Conservation (phyloP, 2,888 invertebrate genomes). For the Cryptus viduatorius region DNA sequence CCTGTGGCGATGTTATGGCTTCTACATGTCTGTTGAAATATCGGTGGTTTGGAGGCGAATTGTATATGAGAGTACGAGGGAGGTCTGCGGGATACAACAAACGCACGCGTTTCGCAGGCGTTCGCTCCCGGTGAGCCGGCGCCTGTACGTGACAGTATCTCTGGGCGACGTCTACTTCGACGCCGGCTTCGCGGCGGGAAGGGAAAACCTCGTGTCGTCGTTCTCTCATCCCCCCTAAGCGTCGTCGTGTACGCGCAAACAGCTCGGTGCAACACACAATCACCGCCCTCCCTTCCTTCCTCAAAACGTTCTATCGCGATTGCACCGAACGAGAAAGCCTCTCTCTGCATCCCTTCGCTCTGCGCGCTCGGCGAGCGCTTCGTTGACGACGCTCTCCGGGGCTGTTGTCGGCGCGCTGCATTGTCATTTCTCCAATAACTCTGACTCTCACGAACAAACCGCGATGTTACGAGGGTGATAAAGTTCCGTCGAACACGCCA, state of each 20-base stretch:
- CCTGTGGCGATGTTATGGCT: conserved; percentile 13
- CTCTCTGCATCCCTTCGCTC: conserved; percentile 36
- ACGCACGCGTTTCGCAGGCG: conserved; percentile 54
- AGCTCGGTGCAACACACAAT: conserved; percentile 44
- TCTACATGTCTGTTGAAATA: conserved; percentile 50
- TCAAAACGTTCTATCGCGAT: conserved; percentile 39
- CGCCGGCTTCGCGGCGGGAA: conserved; percentile 67
- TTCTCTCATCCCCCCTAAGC: conserved; percentile 41
- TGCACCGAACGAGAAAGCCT: conserved; percentile 21
- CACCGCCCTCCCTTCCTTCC: neutral
- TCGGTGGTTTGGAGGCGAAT: conserved; percentile 37
- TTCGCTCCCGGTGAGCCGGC: conserved; percentile 73
- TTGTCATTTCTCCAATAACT: conserved; percentile 66
- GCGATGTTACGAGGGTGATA: conserved; percentile 39
- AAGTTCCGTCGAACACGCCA: conserved; percentile 56
- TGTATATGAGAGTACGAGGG: conserved; percentile 9
- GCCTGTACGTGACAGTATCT: conserved; percentile 82
- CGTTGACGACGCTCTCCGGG: conserved; percentile 35
- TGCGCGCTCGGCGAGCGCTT: neutral
- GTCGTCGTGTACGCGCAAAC: conserved; percentile 28
- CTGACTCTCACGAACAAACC: conserved; percentile 19
- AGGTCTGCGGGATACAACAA: conserved; percentile 55
- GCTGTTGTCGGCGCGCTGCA: conserved; percentile 35
- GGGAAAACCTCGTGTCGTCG: conserved; percentile 41
- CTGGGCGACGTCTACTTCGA: conserved; percentile 76